Evolutionary conservation across 1,140 invertebrate genomes (phyloP).

Genomic region (Papilio machaon): DNA sequence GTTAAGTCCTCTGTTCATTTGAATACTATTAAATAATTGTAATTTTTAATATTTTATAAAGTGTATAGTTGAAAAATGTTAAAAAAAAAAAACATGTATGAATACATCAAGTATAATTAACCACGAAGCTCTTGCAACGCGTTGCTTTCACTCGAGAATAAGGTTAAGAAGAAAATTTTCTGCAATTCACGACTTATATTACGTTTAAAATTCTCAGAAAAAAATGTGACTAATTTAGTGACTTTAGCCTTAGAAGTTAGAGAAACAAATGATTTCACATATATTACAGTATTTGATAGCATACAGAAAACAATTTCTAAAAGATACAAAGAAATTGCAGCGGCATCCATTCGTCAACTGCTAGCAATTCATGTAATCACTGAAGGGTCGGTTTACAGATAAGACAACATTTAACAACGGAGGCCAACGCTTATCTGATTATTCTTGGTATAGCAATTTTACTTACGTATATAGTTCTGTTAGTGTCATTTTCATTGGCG

Average conservation of each 20-base stretch:
- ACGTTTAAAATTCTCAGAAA: background rate
- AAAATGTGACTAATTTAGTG: no score
- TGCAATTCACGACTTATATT: background rate
- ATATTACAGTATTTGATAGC: no score
- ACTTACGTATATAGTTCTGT: background rate
- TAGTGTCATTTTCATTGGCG: background rate
- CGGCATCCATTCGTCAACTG: background rate
- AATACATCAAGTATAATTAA: background rate
- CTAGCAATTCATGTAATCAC: background rate
- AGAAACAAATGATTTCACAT: background rate
- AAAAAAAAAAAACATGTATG: background rate
- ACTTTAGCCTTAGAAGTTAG: no score
- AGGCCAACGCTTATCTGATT: conserved; percentile 2
- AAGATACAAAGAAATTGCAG: background rate
- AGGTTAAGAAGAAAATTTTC: conserved; percentile 7
- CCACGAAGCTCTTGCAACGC: background rate
- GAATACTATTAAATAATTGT: no score
- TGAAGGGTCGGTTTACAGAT: background rate
- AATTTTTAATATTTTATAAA: no score
- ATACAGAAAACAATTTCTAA: background rate
- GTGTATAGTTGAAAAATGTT: no score
- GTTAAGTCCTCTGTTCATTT: no score
- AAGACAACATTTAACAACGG: background rate
- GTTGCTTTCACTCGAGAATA: background rate
- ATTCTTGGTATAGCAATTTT: background rate